Conservation (phyloP, 2,888 invertebrate species). For the Liopterus haemorrhoidalis region DNA sequence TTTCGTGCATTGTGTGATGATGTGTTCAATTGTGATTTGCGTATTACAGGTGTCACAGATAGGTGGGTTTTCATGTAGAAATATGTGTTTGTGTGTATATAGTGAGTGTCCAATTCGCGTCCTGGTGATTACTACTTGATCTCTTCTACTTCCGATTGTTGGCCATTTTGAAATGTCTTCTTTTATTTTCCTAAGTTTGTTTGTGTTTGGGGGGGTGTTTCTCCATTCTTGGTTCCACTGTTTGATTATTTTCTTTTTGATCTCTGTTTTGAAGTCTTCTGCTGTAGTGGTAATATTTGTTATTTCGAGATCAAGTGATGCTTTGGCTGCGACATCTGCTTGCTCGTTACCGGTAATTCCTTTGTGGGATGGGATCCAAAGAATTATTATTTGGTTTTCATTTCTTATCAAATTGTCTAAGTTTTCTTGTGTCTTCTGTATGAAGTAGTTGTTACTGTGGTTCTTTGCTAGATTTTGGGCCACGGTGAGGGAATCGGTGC, state of each 20-base stretch:
- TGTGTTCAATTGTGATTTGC: neutral
- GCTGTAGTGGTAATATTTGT: neutral
- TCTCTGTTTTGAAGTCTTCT: neutral
- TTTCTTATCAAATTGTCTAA: no score
- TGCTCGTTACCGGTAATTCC: no score
- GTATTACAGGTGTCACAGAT: neutral
- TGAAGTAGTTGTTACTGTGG: no score
- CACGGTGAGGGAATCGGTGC: no score
- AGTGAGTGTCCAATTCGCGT: neutral
- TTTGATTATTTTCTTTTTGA: neutral
- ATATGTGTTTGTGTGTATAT: neutral
- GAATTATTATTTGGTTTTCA: neutral
- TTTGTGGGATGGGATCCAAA: no score
- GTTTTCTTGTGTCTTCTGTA: no score
- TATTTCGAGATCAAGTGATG: neutral
- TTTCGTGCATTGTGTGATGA: neutral
- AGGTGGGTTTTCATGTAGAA: neutral
- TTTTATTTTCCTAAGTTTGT: neutral
- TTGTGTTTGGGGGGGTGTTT: neutral
- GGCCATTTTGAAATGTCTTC: neutral
- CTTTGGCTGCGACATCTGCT: neutral
- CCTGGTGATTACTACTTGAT: neutral
- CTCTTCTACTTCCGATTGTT: neutral
- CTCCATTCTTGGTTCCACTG: neutral
- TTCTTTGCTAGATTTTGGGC: no score